phyloP scores from a whole-genome alignment of 30 jellyfish, hydroid and myxozoan species.

The Sanderia malayensis region DNA sequence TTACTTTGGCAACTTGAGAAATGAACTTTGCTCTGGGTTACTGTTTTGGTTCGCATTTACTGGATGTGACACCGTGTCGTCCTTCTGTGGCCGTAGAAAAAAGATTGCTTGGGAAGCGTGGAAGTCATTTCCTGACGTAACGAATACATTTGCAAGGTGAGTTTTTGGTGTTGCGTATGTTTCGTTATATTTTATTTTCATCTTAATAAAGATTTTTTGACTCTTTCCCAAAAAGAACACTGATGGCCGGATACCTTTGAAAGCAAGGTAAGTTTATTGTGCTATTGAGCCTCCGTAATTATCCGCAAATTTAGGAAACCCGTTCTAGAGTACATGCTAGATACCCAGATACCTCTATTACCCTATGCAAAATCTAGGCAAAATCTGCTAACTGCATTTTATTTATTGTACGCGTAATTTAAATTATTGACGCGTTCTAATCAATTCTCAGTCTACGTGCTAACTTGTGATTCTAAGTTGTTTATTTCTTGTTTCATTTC shows the following conservation, averaged over 20 bases:
- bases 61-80: slow-evolving; percentile 49
- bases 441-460: not conserved
- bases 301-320: no score
- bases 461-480: not conserved
- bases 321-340: no score
- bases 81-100: slow-evolving; percentile 27
- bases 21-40: not conserved
- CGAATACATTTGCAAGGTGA: slow-evolving; percentile 10
- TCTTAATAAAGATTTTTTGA: no score
- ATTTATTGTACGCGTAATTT: no score
- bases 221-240: not conserved
- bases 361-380: no score
- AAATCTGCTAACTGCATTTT: no score
- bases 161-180: slow-evolving; percentile 2
- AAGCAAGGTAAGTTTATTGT: slow-evolving; percentile 1
- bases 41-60: slow-evolving; percentile 25
- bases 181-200: no score
- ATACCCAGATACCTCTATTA: no score
- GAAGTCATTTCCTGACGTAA: slow-evolving; percentile 42
- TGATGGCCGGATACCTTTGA: slow-evolving; percentile 4
- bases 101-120: slow-evolving; percentile 37
- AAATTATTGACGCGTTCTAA: not conserved
- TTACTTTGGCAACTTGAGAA: slow-evolving; percentile 14
- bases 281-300: not conserved
- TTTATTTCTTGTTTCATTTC: slow-evolving; percentile 6